Evolutionary conservation across 2,888 invertebrate genomes (phyloP).

Genomic region (Aquatica leii): DNA sequence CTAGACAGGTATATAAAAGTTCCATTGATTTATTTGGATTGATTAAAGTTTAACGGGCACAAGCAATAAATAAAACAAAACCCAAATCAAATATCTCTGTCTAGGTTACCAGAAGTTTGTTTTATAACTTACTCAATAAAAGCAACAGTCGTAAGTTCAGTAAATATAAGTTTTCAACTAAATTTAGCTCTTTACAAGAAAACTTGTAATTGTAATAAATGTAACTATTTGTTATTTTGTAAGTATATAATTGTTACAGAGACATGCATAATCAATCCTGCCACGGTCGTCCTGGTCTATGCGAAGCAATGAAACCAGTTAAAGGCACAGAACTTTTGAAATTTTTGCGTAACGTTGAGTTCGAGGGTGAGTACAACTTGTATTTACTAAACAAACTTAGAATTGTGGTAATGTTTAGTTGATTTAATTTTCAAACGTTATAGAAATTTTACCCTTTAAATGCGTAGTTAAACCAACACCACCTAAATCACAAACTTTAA

Average conservation of each 20-base stretch:
- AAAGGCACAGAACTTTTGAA: constrained; percentile 85
- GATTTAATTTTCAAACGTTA: constrained; percentile 34
- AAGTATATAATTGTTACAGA: constrained; percentile 65
- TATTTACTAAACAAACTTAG: too few species aligned
- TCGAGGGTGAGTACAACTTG: constrained; percentile 78
- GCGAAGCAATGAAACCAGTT: constrained; percentile 89
- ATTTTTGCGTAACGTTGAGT: constrained; percentile 85
- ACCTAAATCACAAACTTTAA: constrained; percentile 31
- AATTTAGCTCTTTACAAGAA: too few species aligned
- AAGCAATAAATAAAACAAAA: too few species aligned
- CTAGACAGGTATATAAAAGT: too few species aligned
- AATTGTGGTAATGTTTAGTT: background rate
- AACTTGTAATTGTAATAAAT: background rate
- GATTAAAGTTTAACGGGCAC: too few species aligned
- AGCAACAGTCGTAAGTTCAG: too few species aligned
- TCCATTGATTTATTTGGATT: too few species aligned
- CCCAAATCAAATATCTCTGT: too few species aligned
- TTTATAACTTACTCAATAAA: too few species aligned
- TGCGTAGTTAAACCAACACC: constrained; percentile 17
- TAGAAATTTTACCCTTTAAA: constrained; percentile 22
- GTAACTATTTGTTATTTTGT: background rate
- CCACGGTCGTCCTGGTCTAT: constrained; percentile 77
- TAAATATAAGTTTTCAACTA: too few species aligned
- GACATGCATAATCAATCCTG: constrained; percentile 89
- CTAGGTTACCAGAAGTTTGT: too few species aligned